Percentiles rank a stretch among this genome's conserved stretches.
Evolutionary conservation across 2,113 vertebrate genomes (phyloP).

Genomic region (Salvelinus namaycush): DNA sequence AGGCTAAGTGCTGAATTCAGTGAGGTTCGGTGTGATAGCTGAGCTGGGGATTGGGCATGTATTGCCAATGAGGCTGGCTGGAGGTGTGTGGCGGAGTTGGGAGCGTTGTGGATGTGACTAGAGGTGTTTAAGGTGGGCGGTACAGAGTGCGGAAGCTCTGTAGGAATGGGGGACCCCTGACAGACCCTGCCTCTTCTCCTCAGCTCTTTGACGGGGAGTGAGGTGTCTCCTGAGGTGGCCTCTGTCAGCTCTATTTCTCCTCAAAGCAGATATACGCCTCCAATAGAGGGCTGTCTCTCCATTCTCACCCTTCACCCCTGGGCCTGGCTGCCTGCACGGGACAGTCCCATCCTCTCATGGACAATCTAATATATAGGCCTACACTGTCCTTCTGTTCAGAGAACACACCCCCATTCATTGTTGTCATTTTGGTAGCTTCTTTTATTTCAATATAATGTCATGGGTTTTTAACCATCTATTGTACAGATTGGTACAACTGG

Average conservation of each 20-base stretch:
- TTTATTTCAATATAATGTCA: neutral
- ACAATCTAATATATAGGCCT: conserved; percentile 62
- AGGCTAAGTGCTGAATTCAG: conserved; percentile 68
- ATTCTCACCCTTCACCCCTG: conserved; percentile 22
- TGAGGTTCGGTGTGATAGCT: conserved; percentile 62
- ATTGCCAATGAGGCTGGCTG: conserved; percentile 72
- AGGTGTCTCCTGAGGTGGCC: conserved; percentile 79
- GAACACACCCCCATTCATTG: conserved; percentile 11
- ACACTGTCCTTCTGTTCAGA: conserved; percentile 29
- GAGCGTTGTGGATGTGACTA: conserved; percentile 65
- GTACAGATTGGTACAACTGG: conserved; percentile 16
- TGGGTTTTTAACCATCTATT: neutral
- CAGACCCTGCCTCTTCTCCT: conserved; percentile 79
- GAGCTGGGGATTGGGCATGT: conserved; percentile 73
- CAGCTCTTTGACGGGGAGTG: conserved; percentile 76
- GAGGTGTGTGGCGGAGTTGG: conserved; percentile 60
- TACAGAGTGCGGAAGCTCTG: conserved; percentile 68
- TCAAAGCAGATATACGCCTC: conserved; percentile 59
- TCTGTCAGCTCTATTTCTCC: conserved; percentile 75
- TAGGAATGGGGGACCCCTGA: conserved; percentile 72
- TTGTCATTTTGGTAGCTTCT: neutral
- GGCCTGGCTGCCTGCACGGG: conserved; percentile 20
- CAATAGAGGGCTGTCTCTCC: neutral
- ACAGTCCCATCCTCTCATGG: conserved; percentile 63
- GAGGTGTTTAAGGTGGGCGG: conserved; percentile 73